phyloP scores from a whole-genome alignment of 2,888 invertebrate species.

The Ypsolopha scabrella region DNA sequence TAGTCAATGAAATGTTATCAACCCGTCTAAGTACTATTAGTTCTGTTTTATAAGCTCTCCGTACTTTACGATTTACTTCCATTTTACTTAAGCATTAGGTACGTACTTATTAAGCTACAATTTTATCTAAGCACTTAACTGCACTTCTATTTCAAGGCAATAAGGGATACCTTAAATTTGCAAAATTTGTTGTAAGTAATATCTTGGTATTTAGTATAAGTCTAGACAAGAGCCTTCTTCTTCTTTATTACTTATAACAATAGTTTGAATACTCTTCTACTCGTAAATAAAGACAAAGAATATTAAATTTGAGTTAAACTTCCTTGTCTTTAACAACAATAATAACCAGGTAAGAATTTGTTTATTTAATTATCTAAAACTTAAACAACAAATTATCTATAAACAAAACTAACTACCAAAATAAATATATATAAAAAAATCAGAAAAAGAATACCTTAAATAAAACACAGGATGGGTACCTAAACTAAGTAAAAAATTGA shows the following conservation, averaged over 20 bases:
- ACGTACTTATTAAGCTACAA: neutral
- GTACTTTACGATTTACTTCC: slow-evolving; percentile 21
- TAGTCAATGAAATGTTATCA: neutral
- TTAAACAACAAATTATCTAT: no score
- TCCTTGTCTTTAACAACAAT: neutral
- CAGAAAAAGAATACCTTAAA: no score
- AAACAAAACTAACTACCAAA: no score
- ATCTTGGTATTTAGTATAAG: neutral
- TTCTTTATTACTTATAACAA: neutral
- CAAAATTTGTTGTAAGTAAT: neutral
- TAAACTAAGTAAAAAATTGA: no score
- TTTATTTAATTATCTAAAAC: no score
- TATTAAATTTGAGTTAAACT: neutral
- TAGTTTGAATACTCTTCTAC: neutral
- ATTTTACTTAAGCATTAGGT: slow-evolving; percentile 19
- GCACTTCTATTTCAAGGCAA: neutral
- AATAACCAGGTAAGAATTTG: no score
- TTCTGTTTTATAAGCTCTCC: slow-evolving; percentile 5
- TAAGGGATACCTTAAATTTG: neutral
- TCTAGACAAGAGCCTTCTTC: neutral
- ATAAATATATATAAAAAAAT: no score
- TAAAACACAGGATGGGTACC: no score
- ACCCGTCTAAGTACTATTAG: slow-evolving; percentile 4
- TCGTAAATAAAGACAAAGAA: neutral
- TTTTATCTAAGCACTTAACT: no score